These are phyloP conservation scores for Lota lota DNA, from an alignment of 2,113 vertebrate genomes.

Conservation along the genomic window DNA sequence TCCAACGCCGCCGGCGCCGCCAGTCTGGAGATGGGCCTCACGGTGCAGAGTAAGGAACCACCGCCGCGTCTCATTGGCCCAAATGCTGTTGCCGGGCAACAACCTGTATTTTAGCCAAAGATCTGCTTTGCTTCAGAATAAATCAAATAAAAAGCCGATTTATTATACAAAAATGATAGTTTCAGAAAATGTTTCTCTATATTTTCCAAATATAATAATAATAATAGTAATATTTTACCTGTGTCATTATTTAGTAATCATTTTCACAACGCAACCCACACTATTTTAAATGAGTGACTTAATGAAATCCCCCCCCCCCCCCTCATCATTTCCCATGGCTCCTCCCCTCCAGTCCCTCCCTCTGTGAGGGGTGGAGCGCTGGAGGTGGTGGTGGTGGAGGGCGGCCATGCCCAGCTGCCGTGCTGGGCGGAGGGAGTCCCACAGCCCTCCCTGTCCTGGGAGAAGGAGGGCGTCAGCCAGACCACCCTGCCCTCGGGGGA, in stretches of 20 bases:
- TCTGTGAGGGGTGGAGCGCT: slow-evolving; percentile 72
- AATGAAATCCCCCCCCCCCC: too few relatives aligned
- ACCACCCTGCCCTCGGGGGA: slow-evolving; percentile 77
- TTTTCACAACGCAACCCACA: too few relatives aligned
- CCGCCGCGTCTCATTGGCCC: not conserved
- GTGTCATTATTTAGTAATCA: too few relatives aligned
- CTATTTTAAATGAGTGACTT: too few relatives aligned
- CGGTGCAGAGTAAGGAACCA: slow-evolving; percentile 79
- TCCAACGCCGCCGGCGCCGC: slow-evolving; percentile 82
- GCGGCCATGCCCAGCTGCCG: slow-evolving; percentile 74
- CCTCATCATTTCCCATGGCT: not conserved
- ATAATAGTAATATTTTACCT: not conserved
- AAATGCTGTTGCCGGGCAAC: too few relatives aligned
- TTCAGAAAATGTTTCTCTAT: too few relatives aligned
- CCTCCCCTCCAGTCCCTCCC: slow-evolving; percentile 79
- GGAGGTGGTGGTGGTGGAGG: slow-evolving; percentile 73
- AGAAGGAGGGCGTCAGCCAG: slow-evolving; percentile 74
- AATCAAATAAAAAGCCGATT: too few relatives aligned
- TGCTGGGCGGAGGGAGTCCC: slow-evolving; percentile 87
- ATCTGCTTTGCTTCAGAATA: too few relatives aligned
- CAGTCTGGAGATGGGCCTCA: slow-evolving; percentile 73
- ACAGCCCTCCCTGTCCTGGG: slow-evolving; percentile 82
- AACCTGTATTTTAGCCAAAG: too few relatives aligned
- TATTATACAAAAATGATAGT: too few relatives aligned
- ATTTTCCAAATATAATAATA: not conserved